Evolutionary conservation across 2,888 invertebrate species (phyloP).

Genomic region (Amorpha juglandis): DNA sequence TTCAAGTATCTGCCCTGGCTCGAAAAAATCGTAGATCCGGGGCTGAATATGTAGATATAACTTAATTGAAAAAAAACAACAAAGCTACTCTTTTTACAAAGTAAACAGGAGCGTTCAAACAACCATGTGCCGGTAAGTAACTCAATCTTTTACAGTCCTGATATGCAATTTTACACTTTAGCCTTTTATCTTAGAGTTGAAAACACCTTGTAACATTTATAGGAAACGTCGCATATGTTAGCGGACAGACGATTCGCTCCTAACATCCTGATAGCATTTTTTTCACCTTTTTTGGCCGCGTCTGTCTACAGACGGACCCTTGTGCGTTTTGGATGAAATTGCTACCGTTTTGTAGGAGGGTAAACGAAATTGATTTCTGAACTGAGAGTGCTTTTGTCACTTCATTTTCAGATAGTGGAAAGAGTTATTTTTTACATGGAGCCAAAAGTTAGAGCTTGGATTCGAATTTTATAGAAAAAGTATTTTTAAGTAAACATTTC

Average conservation of each 20-base stretch:
- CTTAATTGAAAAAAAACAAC: slow-evolving; percentile 6
- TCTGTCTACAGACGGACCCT: not conserved
- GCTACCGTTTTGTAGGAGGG: slow-evolving; percentile 2
- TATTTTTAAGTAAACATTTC: too few relatives aligned
- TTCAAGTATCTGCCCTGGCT: too few relatives aligned
- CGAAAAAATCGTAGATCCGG: too few relatives aligned
- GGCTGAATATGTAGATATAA: not conserved
- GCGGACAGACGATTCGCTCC: slow-evolving; percentile 9
- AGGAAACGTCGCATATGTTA: slow-evolving; percentile 17
- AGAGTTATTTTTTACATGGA: not conserved
- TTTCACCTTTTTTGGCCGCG: not conserved
- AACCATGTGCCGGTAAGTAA: slow-evolving; percentile 16
- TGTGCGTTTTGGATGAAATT: slow-evolving; percentile 12
- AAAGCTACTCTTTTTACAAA: slow-evolving; percentile 4
- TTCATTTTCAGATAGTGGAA: not conserved
- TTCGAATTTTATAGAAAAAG: too few relatives aligned
- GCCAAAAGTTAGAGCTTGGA: too few relatives aligned
- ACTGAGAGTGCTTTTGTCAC: not conserved
- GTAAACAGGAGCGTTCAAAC: slow-evolving; percentile 12
- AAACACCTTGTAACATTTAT: not conserved
- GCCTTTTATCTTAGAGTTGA: not conserved
- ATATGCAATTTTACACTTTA: not conserved
- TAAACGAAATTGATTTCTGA: slow-evolving; percentile 19
- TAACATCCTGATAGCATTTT: slow-evolving; percentile 7
- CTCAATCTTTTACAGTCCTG: not conserved